Evolutionary conservation across 2,113 vertebrate genomes (phyloP).

Genomic region (Porphyrio hochstetteri): DNA sequence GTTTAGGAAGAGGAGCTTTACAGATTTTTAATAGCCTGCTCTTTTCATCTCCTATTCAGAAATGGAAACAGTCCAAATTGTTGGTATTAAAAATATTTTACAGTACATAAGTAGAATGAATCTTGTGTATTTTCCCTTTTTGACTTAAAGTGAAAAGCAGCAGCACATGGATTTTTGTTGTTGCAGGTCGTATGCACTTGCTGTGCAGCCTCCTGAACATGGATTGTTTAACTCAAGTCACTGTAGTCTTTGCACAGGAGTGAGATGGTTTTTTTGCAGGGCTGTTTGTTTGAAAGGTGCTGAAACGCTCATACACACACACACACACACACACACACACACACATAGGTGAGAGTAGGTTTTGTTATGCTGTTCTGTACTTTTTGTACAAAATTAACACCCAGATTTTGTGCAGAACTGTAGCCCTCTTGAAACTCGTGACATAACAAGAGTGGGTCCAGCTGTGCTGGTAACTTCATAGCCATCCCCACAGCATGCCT

Average conservation of each 20-base stretch:
- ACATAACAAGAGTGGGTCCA: fast-evolving
- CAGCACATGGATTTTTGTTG: conserved; percentile 52
- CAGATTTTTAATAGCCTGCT: conserved; percentile 27
- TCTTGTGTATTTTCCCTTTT: neutral
- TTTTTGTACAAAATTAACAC: neutral
- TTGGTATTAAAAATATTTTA: neutral
- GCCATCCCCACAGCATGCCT: neutral
- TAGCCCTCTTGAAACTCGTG: neutral
- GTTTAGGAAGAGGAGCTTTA: conserved; percentile 23
- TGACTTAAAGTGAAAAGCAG: neutral
- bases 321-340: neutral
- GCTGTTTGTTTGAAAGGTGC: neutral
- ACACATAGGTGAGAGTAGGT: neutral
- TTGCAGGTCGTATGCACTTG: conserved; percentile 16
- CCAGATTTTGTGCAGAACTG: neutral
- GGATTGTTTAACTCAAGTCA: neutral
- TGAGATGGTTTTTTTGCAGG: neutral
- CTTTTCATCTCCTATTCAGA: conserved; percentile 21
- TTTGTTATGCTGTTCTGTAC: neutral
- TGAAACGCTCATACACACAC: neutral
- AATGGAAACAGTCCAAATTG: neutral
- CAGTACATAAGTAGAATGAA: neutral
- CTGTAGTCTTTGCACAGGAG: neutral
- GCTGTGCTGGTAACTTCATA: neutral
- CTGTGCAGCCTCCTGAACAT: neutral